phyloP scores from a whole-genome alignment of 1,140 invertebrate species.

The Dinoponera quadriceps region DNA sequence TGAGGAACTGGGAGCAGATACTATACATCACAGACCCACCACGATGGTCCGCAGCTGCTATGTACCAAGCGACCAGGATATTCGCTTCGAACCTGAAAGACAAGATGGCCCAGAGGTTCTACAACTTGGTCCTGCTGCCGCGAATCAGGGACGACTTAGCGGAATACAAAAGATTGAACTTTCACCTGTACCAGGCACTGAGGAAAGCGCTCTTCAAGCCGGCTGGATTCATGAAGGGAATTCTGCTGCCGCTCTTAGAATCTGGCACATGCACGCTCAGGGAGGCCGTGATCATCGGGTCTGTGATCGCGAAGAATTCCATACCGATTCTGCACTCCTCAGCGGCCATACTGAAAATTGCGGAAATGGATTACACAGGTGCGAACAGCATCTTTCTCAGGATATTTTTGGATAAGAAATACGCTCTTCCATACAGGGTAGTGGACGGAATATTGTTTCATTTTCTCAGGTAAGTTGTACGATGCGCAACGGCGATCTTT shows the following conservation, averaged over 20 bases:
- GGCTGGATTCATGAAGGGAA: slow-evolving; percentile 99
- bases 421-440: slow-evolving; percentile 97
- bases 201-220: slow-evolving; percentile 98
- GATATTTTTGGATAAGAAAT: slow-evolving; percentile 98
- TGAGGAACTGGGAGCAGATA: slow-evolving; percentile 98
- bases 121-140: slow-evolving; percentile 96
- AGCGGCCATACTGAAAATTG: slow-evolving; percentile 97
- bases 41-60: slow-evolving; percentile 96
- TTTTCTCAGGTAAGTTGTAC: slow-evolving; percentile 91
- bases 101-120: slow-evolving; percentile 98
- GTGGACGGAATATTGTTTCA: slow-evolving; percentile 98
- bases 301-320: slow-evolving; percentile 95
- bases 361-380: slow-evolving; percentile 99
- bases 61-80: slow-evolving; percentile 97
- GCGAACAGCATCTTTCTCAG: slow-evolving; percentile 98
- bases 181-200: slow-evolving; percentile 98
- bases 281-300: slow-evolving; percentile 98
- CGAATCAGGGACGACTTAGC: slow-evolving; percentile 97
- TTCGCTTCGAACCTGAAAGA: slow-evolving; percentile 98
- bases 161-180: slow-evolving; percentile 98
- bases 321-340: slow-evolving; percentile 98
- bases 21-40: slow-evolving; percentile 94
- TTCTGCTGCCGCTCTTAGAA: slow-evolving; percentile 96
- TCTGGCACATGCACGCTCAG: slow-evolving; percentile 96
- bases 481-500: background rate